Percentiles rank a stretch among this genome's conserved stretches.
phyloP scores from a whole-genome alignment of 2,797 vertebrate species.

The Molossus alvarezi region DNA sequence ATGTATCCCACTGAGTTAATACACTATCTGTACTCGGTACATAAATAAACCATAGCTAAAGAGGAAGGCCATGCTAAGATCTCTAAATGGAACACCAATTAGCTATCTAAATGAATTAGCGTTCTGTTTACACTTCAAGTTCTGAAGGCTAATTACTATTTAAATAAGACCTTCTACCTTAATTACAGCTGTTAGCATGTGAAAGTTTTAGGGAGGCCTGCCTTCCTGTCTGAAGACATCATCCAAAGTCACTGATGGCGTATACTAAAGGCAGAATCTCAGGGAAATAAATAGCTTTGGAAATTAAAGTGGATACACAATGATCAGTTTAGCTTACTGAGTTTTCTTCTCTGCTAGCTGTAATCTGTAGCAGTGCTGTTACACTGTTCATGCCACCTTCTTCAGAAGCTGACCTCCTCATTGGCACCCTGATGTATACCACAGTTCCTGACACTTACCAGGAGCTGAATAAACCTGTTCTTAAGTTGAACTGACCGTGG shows the following conservation, averaged over 20 bases:
- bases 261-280: slow-evolving; percentile 28
- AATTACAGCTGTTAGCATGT: slow-evolving; percentile 79
- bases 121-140: slow-evolving; percentile 72
- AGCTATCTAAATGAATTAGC: slow-evolving; percentile 80
- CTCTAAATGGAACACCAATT: slow-evolving; percentile 70
- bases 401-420: background rate
- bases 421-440: background rate
- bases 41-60: background rate
- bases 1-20: background rate
- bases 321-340: background rate
- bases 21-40: background rate
- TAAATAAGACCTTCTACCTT: slow-evolving; percentile 80
- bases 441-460: background rate
- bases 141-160: slow-evolving; percentile 81
- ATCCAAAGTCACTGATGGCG: background rate
- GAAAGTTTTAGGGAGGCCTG: slow-evolving; percentile 69
- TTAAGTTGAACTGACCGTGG: background rate
- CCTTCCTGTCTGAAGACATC: slow-evolving; percentile 34
- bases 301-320: background rate
- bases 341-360: background rate
- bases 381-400: rapidly evolving
- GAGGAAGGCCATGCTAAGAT: slow-evolving; percentile 37
- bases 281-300: background rate
- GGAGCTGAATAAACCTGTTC: background rate
- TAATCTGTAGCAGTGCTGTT: background rate